These are phyloP conservation scores for Plebejus anna DNA, from an alignment of 2,888 invertebrate species.

Conservation along the genomic window DNA sequence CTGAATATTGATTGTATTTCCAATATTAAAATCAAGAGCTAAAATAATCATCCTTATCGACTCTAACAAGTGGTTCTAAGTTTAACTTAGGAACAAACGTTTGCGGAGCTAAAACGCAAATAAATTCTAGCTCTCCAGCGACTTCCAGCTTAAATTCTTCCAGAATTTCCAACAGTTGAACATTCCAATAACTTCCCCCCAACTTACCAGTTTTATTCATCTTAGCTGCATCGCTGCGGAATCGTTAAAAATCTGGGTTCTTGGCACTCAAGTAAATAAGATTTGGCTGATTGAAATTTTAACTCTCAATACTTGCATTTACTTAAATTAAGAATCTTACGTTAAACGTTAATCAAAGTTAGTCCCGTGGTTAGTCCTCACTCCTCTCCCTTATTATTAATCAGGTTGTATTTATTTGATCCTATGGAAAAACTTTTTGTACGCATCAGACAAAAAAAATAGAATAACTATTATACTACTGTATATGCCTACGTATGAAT, in stretches of 20 bases:
- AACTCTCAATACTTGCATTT: not conserved
- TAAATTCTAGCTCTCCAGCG: not conserved
- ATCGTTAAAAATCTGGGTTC: not conserved
- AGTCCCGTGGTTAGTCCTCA: too few relatives aligned
- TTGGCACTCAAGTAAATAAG: not conserved
- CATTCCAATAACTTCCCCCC: not conserved
- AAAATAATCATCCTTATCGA: not conserved
- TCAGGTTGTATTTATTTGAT: too few relatives aligned
- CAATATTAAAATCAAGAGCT: not conserved
- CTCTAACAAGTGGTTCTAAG: not conserved
- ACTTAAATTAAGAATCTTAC: not conserved
- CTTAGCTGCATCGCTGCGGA: not conserved
- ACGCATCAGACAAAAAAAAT: not conserved
- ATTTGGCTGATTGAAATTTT: not conserved
- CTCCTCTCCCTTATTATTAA: too few relatives aligned
- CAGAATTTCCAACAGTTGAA: not conserved
- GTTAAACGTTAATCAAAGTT: too few relatives aligned
- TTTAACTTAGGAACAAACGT: not conserved
- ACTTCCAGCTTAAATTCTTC: conserved; percentile 18
- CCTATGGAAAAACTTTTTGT: too few relatives aligned
- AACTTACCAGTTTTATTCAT: not conserved
- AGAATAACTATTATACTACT: too few relatives aligned
- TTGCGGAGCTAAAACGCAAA: conserved; percentile 18
- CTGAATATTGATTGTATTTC: too few relatives aligned
- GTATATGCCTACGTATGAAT: too few relatives aligned